Conservation (phyloP, 2,888 invertebrate species). For the Polydrusus pterygomalis region DNA sequence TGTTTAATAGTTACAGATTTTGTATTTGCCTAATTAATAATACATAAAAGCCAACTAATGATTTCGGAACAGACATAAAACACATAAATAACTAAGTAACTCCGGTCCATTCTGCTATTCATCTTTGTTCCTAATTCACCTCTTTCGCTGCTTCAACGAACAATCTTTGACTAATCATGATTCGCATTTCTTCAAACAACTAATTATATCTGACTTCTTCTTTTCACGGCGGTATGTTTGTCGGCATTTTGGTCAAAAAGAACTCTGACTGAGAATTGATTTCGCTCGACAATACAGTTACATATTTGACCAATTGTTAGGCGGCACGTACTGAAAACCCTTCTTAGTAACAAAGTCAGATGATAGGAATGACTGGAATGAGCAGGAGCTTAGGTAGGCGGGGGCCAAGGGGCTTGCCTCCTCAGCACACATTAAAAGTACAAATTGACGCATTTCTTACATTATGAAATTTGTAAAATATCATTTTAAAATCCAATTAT, state of each 20-base stretch:
- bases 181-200: constrained; percentile 47
- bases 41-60: too few species aligned
- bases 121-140: constrained; percentile 27
- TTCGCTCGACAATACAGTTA: constrained; percentile 41
- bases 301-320: constrained; percentile 43
- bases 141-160: constrained; percentile 21
- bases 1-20: too few species aligned
- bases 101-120: background rate
- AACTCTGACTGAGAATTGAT: constrained; percentile 40
- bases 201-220: constrained; percentile 46
- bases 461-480: too few species aligned
- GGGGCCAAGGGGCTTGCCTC: too few species aligned
- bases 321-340: constrained; percentile 36
- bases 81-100: background rate
- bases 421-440: too few species aligned
- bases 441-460: too few species aligned
- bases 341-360: constrained; percentile 26
- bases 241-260: constrained; percentile 26
- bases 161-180: constrained; percentile 28
- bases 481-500: too few species aligned
- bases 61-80: background rate
- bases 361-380: constrained; percentile 4
- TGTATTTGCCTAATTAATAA: too few species aligned
- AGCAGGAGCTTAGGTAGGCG: too few species aligned
- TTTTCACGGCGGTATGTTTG: constrained; percentile 41